Conservation (phyloP, 2,888 invertebrate genomes). For the Synanthedon formicaeformis region DNA sequence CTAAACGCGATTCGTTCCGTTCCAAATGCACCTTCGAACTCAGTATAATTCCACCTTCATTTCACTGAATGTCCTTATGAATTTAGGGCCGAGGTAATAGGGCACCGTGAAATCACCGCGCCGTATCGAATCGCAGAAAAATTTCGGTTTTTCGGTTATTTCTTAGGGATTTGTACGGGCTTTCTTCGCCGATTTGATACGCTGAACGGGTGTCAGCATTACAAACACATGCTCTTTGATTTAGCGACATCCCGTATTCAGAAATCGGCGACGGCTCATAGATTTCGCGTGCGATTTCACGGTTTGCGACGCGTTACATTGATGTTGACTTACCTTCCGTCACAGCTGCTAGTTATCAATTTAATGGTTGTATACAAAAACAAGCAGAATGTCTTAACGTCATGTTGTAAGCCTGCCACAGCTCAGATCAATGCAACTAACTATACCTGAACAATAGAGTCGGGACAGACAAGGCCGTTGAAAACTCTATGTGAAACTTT, state of each 20-base stretch:
- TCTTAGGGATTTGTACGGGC: slow-evolving; percentile 70
- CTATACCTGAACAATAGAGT: no score
- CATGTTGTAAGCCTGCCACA: no score
- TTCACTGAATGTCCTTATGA: slow-evolving; percentile 14
- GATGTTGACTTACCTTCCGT: slow-evolving; percentile 70
- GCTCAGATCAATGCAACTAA: no score
- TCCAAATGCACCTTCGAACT: slow-evolving; percentile 35
- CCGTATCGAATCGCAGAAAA: slow-evolving; percentile 68
- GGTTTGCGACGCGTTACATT: slow-evolving; percentile 61
- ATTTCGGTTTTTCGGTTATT: slow-evolving; percentile 72
- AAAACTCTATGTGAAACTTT: no score
- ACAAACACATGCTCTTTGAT: slow-evolving; percentile 67
- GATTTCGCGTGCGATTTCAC: slow-evolving; percentile 65
- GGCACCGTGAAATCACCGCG: slow-evolving; percentile 58
- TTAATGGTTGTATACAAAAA: slow-evolving; percentile 14
- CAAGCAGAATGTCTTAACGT: no score
- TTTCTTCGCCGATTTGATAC: slow-evolving; percentile 65
- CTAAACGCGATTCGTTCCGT: slow-evolving; percentile 62
- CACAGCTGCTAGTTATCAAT: slow-evolving; percentile 61
- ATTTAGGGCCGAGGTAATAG: slow-evolving; percentile 42
- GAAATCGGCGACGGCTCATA: slow-evolving; percentile 50
- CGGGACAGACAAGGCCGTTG: no score
- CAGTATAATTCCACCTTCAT: slow-evolving; percentile 31
- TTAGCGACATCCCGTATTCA: slow-evolving; percentile 41
- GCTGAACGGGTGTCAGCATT: slow-evolving; percentile 66